Evolutionary conservation across 1,140 invertebrate genomes (phyloP), one percentile per base, ranked within the genome.

Genomic region (Trachymyrmex septentrionalis): DNA sequence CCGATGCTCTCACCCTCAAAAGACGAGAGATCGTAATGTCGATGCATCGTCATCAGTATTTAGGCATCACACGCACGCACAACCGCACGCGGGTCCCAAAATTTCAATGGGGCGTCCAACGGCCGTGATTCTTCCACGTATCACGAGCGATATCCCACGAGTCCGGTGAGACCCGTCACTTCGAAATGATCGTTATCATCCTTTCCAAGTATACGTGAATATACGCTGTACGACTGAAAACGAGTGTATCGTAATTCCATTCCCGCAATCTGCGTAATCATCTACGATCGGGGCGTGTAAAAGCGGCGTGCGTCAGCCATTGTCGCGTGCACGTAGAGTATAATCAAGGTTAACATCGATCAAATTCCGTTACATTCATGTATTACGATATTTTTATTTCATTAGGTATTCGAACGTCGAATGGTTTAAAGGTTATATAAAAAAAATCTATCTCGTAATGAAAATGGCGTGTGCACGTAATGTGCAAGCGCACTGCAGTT

Each of bases 1-100:
- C 48, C 3, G 48, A 27, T 24, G 10, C 12, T 67, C 27, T 66
- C 27, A 27, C n/a, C 7, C n/a, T 34, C 38, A 55, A 34, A 34
- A 81, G 63, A 30, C 80, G 34, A 85, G 57, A 63, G 73, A 57
- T 86, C 48, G 78, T 90, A 87, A 75, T 81, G 24, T 75, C 66
- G 66, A 57, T 67, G 90, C 88, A 90, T 87, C 86, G 67, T 90
- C 89, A 94, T 93, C 92, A 88, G 93, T 93, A 94, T 93, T 93
- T 92, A 90, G 85, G 67, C 88, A 80, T 53, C 81, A 72, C 86
- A 48, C 87, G 86, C 87, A 88, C 81, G 86, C 80, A 63, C 78
- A 71, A 16, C 48, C 87, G 85, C 76, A 73, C 82, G 50, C 67
- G 87, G 90, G 90, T 90, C 89, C 88, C 91, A 92, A 94, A 94